Evolutionary conservation across 2,113 vertebrate genomes (phyloP).

Genomic region (Mungos mungo): DNA sequence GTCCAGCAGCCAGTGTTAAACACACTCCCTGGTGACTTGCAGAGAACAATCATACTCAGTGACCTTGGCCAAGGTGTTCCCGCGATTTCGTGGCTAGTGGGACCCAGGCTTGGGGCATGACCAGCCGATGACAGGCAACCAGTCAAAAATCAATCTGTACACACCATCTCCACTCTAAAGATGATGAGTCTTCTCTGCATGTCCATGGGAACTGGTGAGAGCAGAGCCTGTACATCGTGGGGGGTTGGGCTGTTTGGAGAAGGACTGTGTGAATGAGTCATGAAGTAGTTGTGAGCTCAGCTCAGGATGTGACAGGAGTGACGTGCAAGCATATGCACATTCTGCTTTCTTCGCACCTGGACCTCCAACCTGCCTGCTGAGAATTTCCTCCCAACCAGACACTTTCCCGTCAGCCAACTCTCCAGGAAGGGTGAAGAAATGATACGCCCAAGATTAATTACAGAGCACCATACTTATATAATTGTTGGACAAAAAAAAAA

Average conservation of each 20-base stretch:
- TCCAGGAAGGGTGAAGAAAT: background rate
- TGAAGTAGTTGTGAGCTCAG: conserved; percentile 67
- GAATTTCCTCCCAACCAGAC: background rate
- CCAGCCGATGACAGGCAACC: conserved; percentile 75
- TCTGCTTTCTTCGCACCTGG: conserved; percentile 75
- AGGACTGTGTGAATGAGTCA: conserved; percentile 80
- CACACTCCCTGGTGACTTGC: background rate
- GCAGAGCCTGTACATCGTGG: conserved; percentile 88
- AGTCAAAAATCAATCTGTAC: conserved; percentile 86
- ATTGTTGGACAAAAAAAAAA: background rate
- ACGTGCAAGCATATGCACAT: conserved; percentile 85
- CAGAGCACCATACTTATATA: fast-evolving
- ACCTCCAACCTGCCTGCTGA: conserved; percentile 75
- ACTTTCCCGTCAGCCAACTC: background rate
- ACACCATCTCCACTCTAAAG: conserved; percentile 82
- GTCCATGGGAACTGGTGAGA: conserved; percentile 87
- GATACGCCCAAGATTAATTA: background rate
- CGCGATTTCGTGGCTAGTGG: fast-evolving
- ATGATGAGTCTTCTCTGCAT: conserved; percentile 88
- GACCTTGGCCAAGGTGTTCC: too few relatives aligned
- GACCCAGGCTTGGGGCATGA: background rate
- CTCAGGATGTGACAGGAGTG: conserved; percentile 71
- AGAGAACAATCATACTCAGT: background rate
- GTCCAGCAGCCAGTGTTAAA: background rate
- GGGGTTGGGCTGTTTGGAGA: conserved; percentile 83